These are phyloP conservation scores for Anoplolepis gracilipes DNA, from an alignment of 1,140 invertebrate species.

Conservation along the genomic window DNA sequence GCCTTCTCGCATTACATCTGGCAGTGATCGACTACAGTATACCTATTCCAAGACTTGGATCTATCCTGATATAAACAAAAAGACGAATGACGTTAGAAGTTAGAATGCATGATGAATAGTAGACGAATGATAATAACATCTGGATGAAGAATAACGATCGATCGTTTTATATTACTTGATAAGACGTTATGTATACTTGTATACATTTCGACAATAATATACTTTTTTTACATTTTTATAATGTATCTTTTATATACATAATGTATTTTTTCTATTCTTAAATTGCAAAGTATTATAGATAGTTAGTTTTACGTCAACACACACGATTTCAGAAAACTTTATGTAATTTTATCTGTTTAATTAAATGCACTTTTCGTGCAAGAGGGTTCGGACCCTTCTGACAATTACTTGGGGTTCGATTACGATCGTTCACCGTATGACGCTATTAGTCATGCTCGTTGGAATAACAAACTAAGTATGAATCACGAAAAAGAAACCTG, in stretches of 20 bases:
- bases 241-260: background rate
- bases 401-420: slow-evolving; percentile 11
- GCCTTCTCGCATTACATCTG: background rate
- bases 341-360: background rate
- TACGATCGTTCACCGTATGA: slow-evolving; percentile 47
- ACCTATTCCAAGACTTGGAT: background rate
- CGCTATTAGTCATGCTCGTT: slow-evolving; percentile 60
- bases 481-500: slow-evolving; percentile 40
- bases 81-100: background rate
- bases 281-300: too few relatives aligned
- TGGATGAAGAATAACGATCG: background rate
- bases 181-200: background rate
- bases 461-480: slow-evolving; percentile 63
- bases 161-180: background rate
- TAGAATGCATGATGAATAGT: background rate
- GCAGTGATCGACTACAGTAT: background rate
- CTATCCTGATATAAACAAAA: slow-evolving; percentile 9
- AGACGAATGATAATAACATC: background rate
- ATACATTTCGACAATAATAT: background rate
- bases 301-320: too few relatives aligned
- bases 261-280: too few relatives aligned
- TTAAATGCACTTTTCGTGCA: slow-evolving; percentile 25
- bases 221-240: background rate
- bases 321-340: slow-evolving; percentile 2
- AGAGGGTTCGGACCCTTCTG: background rate